Evolutionary conservation across 2,888 invertebrate genomes (phyloP).

Genomic region (Liopterus haemorrhoidalis): DNA sequence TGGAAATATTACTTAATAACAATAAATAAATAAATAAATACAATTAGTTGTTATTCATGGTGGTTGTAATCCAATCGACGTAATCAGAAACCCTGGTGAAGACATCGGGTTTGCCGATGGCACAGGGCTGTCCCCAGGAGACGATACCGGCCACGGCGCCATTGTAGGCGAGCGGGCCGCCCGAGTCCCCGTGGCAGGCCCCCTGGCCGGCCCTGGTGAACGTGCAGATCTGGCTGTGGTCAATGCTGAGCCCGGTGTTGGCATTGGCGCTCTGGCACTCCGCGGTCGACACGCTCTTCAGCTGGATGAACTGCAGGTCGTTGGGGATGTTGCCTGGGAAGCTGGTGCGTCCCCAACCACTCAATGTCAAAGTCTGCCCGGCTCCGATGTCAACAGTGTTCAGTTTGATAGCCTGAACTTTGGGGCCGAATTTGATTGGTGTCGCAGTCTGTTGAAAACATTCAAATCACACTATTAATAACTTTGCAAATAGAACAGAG

Average conservation of each 20-base stretch:
- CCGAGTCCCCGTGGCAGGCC: slow-evolving; percentile 50
- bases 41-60: no score
- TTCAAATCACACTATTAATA: slow-evolving; percentile 43
- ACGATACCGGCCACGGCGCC: slow-evolving; percentile 33
- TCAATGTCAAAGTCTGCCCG: slow-evolving; percentile 42
- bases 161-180: slow-evolving; percentile 27
- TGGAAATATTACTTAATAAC: no score
- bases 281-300: slow-evolving; percentile 48
- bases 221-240: slow-evolving; percentile 53
- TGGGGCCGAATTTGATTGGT: slow-evolving; percentile 21
- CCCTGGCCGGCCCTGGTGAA: slow-evolving; percentile 54
- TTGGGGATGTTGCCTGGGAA: slow-evolving; percentile 53
- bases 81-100: slow-evolving; percentile 44
- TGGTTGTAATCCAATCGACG: slow-evolving; percentile 40
- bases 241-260: slow-evolving; percentile 45
- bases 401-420: slow-evolving; percentile 33
- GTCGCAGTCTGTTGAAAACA: no score
- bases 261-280: slow-evolving; percentile 46
- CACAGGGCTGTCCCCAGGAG: slow-evolving; percentile 46
- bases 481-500: no score
- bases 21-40: no score
- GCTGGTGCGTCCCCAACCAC: slow-evolving; percentile 49
- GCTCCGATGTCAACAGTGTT: slow-evolving; percentile 39
- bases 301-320: slow-evolving; percentile 51
- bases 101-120: slow-evolving; percentile 43